phyloP scores from a whole-genome alignment of 2,113 vertebrate species.

The Emydocephalus ijimae region DNA sequence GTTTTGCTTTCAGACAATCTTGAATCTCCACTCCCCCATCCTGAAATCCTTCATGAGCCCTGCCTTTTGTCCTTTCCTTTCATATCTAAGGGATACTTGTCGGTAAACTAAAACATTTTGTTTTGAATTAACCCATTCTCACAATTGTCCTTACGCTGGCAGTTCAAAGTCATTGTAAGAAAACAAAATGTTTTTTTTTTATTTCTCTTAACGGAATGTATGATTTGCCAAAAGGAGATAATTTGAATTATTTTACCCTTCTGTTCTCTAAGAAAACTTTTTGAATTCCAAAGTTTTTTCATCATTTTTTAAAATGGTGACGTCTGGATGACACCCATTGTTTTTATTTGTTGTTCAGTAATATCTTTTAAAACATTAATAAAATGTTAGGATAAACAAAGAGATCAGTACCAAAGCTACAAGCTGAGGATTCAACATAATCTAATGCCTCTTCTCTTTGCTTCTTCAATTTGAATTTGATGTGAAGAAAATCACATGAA shows the following conservation, averaged over 20 bases:
- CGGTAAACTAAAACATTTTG: neutral
- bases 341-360: conserved; percentile 15
- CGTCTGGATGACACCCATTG: conserved; percentile 35
- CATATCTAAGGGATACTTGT: neutral
- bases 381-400: conserved; percentile 26
- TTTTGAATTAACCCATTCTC: neutral
- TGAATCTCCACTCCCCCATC: neutral
- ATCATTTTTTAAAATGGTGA: conserved; percentile 35
- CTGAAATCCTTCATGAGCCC: neutral
- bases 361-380: conserved; percentile 28
- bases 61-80: neutral
- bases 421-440: conserved; percentile 43
- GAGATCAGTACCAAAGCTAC: conserved; percentile 10
- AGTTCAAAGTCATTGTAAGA: neutral
- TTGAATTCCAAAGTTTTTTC: conserved; percentile 1
- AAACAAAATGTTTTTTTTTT: neutral
- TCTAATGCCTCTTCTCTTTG: conserved; percentile 18
- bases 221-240: neutral
- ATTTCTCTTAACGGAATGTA: neutral
- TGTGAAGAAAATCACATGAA: conserved; percentile 42
- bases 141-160: neutral
- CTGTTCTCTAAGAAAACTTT: neutral
- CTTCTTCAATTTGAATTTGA: conserved; percentile 53
- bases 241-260: neutral
- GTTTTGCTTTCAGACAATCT: neutral